Percentiles rank a stretch among this genome's conserved stretches.
These are phyloP conservation scores for Erpobdella octoculata DNA, from an alignment of 2,888 invertebrate species.

Conservation along the genomic window DNA sequence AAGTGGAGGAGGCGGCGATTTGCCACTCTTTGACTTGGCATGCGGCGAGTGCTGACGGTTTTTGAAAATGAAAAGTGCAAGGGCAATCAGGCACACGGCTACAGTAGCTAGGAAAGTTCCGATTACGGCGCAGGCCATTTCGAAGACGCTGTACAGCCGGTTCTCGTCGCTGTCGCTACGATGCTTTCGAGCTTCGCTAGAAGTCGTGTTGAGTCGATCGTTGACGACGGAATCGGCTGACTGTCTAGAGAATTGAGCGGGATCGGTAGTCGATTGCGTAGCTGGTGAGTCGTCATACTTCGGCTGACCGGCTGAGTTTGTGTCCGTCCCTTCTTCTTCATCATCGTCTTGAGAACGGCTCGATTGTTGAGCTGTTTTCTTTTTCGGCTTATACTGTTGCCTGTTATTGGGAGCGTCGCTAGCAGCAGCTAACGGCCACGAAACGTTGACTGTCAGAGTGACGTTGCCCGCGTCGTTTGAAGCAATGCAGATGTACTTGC, in stretches of 20 bases:
- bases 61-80: background rate
- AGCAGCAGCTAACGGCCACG: slow-evolving; percentile 41
- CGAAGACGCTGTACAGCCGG: slow-evolving; percentile 21
- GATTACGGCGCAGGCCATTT: slow-evolving; percentile 15
- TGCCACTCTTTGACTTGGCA: background rate
- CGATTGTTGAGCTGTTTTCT: background rate
- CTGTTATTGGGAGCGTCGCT: background rate
- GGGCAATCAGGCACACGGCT: background rate
- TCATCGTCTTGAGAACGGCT: background rate
- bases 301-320: background rate
- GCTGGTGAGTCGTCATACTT: background rate
- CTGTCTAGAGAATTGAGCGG: no score
- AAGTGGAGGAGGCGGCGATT: background rate
- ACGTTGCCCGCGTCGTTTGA: slow-evolving; percentile 49
- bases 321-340: background rate
- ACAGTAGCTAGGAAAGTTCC: slow-evolving; percentile 11
- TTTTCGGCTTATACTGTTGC: background rate
- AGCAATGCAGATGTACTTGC: slow-evolving; percentile 47
- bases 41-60: background rate
- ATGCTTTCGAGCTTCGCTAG: background rate
- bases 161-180: background rate
- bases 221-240: background rate
- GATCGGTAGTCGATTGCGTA: no score
- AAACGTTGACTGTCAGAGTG: slow-evolving; percentile 47
- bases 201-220: background rate